Evolutionary conservation across 2,113 vertebrate genomes (phyloP).

Genomic region (Pipa parva): DNA sequence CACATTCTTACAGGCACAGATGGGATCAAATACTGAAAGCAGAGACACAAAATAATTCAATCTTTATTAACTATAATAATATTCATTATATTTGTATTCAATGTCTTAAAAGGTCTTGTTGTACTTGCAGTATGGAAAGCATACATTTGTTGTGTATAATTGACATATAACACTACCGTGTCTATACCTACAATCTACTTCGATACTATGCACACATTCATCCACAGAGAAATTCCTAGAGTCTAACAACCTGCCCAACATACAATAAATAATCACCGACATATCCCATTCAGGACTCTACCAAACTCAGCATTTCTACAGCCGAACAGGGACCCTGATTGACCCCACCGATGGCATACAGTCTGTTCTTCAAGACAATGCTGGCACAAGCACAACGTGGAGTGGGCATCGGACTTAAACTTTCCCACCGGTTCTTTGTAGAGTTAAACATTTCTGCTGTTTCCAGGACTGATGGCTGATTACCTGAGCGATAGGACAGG

Average conservation of each 20-base stretch:
- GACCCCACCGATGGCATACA: slow-evolving; percentile 89
- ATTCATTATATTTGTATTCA: no score
- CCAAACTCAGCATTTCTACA: slow-evolving; percentile 85
- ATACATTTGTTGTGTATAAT: no score
- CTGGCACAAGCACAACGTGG: slow-evolving; percentile 90
- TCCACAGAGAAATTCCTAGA: no score
- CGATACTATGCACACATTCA: no score
- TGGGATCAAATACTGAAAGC: no score
- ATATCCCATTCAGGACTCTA: slow-evolving; percentile 58
- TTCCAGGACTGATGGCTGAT: slow-evolving; percentile 86
- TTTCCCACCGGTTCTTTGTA: slow-evolving; percentile 87
- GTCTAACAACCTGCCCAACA: not conserved
- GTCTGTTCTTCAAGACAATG: slow-evolving; percentile 80
- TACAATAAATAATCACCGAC: not conserved
- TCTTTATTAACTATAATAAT: no score
- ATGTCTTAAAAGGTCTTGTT: no score
- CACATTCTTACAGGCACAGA: no score
- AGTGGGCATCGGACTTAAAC: slow-evolving; percentile 78
- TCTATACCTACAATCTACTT: no score
- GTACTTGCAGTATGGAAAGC: no score
- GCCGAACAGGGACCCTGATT: slow-evolving; percentile 86
- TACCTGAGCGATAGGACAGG: slow-evolving; percentile 62
- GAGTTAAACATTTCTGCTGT: slow-evolving; percentile 87
- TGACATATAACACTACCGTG: no score
- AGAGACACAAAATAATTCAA: no score